These are phyloP conservation scores for Drosophila seguyi DNA, from an alignment of 1,140 invertebrate genomes.

Conservation along the genomic window DNA sequence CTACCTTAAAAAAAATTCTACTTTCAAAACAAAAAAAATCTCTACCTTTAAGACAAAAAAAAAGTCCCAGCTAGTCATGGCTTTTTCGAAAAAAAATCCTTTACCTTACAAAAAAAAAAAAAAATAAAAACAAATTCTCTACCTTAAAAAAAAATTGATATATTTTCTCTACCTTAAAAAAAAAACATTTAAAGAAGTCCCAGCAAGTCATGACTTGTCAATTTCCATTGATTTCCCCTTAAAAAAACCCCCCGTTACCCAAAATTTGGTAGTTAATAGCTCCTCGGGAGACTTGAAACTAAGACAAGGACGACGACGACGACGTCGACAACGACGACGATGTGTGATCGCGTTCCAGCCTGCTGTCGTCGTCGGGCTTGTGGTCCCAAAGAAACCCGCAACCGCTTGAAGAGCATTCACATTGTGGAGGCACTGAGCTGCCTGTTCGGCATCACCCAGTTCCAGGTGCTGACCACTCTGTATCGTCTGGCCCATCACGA, in stretches of 20 bases:
- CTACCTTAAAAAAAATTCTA: no score
- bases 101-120: no score
- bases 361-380: neutral
- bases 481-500: slow-evolving; percentile 45
- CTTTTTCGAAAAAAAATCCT: no score
- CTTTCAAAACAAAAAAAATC: no score
- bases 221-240: neutral
- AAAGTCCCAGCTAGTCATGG: neutral
- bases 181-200: no score
- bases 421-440: slow-evolving; percentile 55
- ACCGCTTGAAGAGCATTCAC: slow-evolving; percentile 43
- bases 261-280: neutral
- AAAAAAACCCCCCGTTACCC: neutral
- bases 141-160: no score
- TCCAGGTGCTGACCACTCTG: slow-evolving; percentile 35
- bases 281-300: neutral
- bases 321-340: neutral
- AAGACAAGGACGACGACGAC: neutral
- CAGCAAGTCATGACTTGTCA: neutral
- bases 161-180: no score
- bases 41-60: no score
- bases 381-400: neutral
- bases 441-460: slow-evolving; percentile 37
- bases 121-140: no score
- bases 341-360: neutral